Percentiles rank a stretch among this genome's conserved stretches.
phyloP scores from a whole-genome alignment of 1,140 invertebrate genomes.

The Cydia strobilella region DNA sequence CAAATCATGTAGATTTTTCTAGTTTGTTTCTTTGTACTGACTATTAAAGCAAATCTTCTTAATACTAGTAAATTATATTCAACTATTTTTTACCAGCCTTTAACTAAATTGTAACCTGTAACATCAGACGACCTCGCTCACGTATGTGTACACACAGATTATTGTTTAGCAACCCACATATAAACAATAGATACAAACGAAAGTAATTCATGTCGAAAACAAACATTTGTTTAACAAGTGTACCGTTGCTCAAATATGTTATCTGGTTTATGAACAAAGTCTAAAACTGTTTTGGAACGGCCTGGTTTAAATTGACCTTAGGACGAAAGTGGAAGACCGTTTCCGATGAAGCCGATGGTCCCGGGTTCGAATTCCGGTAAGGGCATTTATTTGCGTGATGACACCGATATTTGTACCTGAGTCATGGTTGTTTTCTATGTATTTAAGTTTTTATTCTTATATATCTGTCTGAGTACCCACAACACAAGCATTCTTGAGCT shows the following conservation, averaged over 20 bases:
- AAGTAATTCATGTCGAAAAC: conserved; percentile 27
- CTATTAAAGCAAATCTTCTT: too few species aligned
- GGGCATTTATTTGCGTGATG: too few species aligned
- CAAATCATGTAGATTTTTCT: too few species aligned
- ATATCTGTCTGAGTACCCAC: too few species aligned
- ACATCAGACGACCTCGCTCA: background rate
- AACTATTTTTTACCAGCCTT: background rate
- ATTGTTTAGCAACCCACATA: conserved; percentile 24
- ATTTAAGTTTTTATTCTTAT: too few species aligned
- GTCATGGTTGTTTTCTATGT: too few species aligned
- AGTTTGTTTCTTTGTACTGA: too few species aligned
- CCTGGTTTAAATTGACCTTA: conserved; percentile 11
- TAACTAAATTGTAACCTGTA: conserved; percentile 12
- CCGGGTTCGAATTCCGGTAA: too few species aligned
- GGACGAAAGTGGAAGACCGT: background rate
- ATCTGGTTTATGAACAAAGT: conserved; percentile 28
- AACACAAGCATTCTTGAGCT: too few species aligned
- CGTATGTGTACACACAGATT: conserved; percentile 25
- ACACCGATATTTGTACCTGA: too few species aligned
- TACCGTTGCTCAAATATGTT: conserved; percentile 12
- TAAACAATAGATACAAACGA: conserved; percentile 25
- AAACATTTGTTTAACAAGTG: conserved; percentile 27
- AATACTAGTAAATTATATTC: background rate
- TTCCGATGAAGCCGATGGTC: too few species aligned
- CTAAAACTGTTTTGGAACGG: conserved; percentile 18